Evolutionary conservation across 2,113 vertebrate species (phyloP).

Genomic region (Mus pahari): DNA sequence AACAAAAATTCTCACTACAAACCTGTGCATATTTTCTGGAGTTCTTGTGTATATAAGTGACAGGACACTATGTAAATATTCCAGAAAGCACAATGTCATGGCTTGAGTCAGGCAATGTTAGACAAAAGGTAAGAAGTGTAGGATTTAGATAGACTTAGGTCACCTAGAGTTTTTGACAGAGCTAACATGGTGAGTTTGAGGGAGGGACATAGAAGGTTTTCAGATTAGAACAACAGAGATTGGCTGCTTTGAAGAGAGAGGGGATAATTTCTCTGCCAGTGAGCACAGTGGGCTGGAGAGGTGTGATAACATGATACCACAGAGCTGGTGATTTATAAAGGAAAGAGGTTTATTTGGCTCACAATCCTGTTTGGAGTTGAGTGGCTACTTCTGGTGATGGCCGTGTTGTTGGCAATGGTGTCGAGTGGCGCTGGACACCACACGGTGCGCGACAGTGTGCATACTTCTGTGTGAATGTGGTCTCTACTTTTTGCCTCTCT

Average conservation of each 20-base stretch:
- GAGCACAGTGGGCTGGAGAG: not conserved
- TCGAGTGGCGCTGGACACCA: no score
- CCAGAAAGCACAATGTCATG: not conserved
- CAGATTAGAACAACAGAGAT: not conserved
- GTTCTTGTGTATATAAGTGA: not conserved
- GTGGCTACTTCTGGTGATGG: not conserved
- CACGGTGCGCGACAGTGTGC: not conserved
- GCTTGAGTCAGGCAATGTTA: not conserved
- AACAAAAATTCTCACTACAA: no score
- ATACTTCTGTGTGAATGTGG: not conserved
- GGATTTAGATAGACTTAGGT: not conserved
- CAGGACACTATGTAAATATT: not conserved
- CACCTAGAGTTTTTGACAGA: not conserved
- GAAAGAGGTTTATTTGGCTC: not conserved
- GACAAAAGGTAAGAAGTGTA: not conserved
- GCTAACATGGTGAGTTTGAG: not conserved
- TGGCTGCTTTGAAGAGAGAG: rapidly evolving
- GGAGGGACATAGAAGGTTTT: not conserved
- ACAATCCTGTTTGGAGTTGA: not conserved
- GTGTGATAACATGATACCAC: not conserved
- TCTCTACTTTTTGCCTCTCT: not conserved
- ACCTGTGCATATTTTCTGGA: not conserved
- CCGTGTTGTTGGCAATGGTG: not conserved
- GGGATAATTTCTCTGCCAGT: no score
- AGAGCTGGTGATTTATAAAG: not conserved